Conservation (phyloP, 1,140 invertebrate genomes). For the Penaeus vannamei region DNA sequence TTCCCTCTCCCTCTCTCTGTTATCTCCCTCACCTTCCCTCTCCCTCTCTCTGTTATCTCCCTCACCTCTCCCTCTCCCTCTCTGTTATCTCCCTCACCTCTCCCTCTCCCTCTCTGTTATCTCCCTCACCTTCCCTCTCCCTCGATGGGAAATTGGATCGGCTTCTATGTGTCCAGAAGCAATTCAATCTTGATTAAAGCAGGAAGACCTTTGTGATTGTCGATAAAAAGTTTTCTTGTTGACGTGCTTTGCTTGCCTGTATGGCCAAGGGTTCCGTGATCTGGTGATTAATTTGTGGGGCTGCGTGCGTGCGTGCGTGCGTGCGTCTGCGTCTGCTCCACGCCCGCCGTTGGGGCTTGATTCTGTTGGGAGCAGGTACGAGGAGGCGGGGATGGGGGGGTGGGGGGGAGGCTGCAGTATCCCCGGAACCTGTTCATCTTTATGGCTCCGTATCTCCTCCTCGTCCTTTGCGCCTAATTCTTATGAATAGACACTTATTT, state of each 20-base stretch:
- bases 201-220: no score
- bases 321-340: not conserved
- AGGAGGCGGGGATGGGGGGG: not conserved
- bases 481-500: no score
- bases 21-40: not conserved
- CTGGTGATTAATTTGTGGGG: not conserved
- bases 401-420: not conserved
- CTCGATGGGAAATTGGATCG: not conserved
- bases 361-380: not conserved
- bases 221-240: no score
- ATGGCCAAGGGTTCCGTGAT: no score
- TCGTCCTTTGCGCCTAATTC: not conserved
- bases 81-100: not conserved
- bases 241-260: constrained; percentile 1
- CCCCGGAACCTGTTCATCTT: constrained; percentile 16
- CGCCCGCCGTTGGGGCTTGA: no score
- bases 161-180: no score
- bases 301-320: constrained; percentile 26
- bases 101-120: not conserved
- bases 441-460: not conserved
- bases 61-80: not conserved
- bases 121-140: not conserved
- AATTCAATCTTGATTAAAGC: no score
- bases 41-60: not conserved
- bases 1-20: no score